Conservation (phyloP, 2,797 vertebrate genomes). For the Galaxias olidus region DNA sequence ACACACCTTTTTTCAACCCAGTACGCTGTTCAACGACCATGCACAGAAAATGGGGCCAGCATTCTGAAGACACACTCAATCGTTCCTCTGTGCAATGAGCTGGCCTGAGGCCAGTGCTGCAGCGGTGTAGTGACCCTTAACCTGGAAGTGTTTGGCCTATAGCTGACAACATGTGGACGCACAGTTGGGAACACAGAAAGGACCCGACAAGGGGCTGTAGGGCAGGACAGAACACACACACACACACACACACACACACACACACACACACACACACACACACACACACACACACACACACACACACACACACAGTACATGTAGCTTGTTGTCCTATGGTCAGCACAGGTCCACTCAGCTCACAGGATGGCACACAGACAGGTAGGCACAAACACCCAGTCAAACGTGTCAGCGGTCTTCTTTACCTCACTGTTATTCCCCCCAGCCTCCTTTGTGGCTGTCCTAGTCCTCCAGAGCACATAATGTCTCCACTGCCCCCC, state of each 20-base stretch:
- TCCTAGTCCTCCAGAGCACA: too few species aligned
- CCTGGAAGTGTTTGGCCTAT: slow-evolving; percentile 13
- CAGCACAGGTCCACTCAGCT: neutral
- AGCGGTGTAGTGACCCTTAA: neutral
- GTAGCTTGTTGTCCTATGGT: too few species aligned
- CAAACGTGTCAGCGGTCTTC: slow-evolving; percentile 11
- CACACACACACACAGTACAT: neutral
- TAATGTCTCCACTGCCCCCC: too few species aligned
- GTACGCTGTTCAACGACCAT: neutral
- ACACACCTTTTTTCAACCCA: neutral
- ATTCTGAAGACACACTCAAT: too few species aligned
- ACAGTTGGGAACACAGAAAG: slow-evolving; percentile 18
- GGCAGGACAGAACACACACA: neutral
- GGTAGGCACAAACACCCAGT: neutral
- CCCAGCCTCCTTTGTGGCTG: too few species aligned
- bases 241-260: slow-evolving; percentile 13
- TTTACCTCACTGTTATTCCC: too few species aligned
- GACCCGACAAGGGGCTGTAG: neutral
- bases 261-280: slow-evolving; percentile 7
- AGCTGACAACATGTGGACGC: slow-evolving; percentile 11
- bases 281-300: slow-evolving; percentile 19
- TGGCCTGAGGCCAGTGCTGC: too few species aligned
- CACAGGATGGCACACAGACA: slow-evolving; percentile 11
- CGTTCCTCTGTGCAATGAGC: too few species aligned
- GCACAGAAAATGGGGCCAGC: too few species aligned